These are phyloP conservation scores for Hoplodrina ambigua DNA, from an alignment of 2,888 invertebrate genomes.

Conservation along the genomic window DNA sequence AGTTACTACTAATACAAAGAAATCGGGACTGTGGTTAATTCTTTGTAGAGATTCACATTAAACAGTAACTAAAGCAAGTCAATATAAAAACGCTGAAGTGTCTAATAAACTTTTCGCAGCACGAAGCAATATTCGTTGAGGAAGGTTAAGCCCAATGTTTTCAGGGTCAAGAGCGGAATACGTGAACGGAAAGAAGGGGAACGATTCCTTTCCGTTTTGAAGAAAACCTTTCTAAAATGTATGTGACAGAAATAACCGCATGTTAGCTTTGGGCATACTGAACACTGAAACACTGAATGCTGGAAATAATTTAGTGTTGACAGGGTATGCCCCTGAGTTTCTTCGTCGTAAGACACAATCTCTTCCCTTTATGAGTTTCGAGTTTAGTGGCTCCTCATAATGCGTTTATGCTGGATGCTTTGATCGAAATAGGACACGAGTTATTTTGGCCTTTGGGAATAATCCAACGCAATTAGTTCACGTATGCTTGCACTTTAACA, in stretches of 20 bases:
- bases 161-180: slow-evolving; percentile 53
- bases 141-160: slow-evolving; percentile 57
- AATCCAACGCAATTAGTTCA: slow-evolving; percentile 30
- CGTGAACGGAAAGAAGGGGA: slow-evolving; percentile 49
- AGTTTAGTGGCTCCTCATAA: neutral
- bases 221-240: slow-evolving; percentile 42
- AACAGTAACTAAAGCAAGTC: slow-evolving; percentile 22
- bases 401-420: neutral
- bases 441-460: slow-evolving; percentile 24
- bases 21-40: neutral
- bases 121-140: slow-evolving; percentile 56
- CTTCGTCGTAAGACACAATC: neutral
- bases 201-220: slow-evolving; percentile 33
- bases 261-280: slow-evolving; percentile 19
- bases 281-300: slow-evolving; percentile 20
- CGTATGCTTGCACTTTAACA: slow-evolving; percentile 30
- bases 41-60: slow-evolving; percentile 5
- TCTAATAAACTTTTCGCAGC: slow-evolving; percentile 43
- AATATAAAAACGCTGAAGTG: slow-evolving; percentile 33
- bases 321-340: neutral
- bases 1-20: neutral
- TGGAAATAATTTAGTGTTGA: slow-evolving; percentile 26
- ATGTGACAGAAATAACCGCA: slow-evolving; percentile 35
- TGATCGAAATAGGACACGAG: neutral
- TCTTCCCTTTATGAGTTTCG: neutral